Evolutionary conservation across 1,140 invertebrate genomes (phyloP).

Genomic region (Aethina tumida): DNA sequence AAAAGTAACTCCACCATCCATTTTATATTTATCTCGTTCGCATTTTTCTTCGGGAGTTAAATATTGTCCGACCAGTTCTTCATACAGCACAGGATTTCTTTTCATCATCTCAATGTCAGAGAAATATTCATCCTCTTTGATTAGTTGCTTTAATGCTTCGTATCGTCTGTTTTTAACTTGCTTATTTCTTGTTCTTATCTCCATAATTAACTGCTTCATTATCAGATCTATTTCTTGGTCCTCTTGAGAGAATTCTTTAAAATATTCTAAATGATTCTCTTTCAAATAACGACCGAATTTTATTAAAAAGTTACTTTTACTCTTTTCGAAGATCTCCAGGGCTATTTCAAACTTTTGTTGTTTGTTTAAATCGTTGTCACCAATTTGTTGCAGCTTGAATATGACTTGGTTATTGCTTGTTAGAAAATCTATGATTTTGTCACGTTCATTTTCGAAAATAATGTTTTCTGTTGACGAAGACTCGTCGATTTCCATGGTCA

Average conservation of each 20-base stretch:
- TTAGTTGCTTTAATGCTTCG: constrained; percentile 66
- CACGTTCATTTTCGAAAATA: too few species aligned
- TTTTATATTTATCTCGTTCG: constrained; percentile 44
- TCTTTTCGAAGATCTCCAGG: constrained; percentile 51
- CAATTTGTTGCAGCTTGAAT: constrained; percentile 53
- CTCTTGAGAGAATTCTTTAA: constrained; percentile 39
- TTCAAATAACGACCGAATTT: constrained; percentile 67
- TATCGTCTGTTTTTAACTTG: constrained; percentile 44
- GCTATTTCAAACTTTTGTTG: constrained; percentile 63
- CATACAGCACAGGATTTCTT: constrained; percentile 79
- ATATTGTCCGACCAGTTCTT: constrained; percentile 79
- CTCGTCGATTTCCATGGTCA: too few species aligned
- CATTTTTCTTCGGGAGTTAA: constrained; percentile 65
- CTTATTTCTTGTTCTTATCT: constrained; percentile 58
- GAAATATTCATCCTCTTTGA: constrained; percentile 70
- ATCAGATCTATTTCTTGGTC: constrained; percentile 49
- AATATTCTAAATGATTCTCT: constrained; percentile 56
- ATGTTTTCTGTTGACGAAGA: too few species aligned
- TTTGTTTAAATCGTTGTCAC: constrained; percentile 58
- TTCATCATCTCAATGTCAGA: constrained; percentile 88
- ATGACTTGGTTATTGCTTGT: constrained; percentile 20
- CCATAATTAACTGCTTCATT: constrained; percentile 42
- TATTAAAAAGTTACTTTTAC: constrained; percentile 56
- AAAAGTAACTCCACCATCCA: constrained; percentile 50
- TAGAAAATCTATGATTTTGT: constrained; percentile 22